Evolutionary conservation across 2,113 vertebrate genomes (phyloP).

Genomic region (Pyxicephalus adspersus): DNA sequence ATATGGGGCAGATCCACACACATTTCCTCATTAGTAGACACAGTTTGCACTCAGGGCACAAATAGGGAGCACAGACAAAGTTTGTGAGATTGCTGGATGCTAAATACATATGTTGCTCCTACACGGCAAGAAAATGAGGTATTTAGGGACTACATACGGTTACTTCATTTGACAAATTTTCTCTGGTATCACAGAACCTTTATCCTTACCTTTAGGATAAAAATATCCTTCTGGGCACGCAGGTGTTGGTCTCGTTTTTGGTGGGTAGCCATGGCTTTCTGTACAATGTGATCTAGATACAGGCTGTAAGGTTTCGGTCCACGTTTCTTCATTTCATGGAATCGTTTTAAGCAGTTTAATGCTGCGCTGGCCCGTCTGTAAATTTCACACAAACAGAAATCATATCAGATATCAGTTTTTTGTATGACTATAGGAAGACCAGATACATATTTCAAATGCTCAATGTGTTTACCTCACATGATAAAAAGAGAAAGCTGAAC

Average conservation of each 20-base stretch:
- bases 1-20: too few species aligned
- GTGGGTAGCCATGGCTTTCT: constrained; percentile 86
- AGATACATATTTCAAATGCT: background rate
- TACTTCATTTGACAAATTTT: too few species aligned
- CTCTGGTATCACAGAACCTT: background rate
- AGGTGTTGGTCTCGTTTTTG: constrained; percentile 88
- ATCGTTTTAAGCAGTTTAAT: constrained; percentile 93
- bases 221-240: constrained; percentile 90
- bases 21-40: too few species aligned
- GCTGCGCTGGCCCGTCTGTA: constrained; percentile 92
- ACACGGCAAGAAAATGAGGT: too few species aligned
- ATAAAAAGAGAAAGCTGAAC: too few species aligned
- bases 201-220: constrained; percentile 86
- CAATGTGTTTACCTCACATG: too few species aligned
- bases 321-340: constrained; percentile 96
- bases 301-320: constrained; percentile 95
- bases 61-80: too few species aligned
- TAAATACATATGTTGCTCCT: too few species aligned
- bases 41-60: too few species aligned
- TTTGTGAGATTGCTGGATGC: too few species aligned
- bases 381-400: background rate
- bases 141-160: too few species aligned
- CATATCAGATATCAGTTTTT: background rate
- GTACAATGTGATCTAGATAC: constrained; percentile 95
- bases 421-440: background rate